Percentiles rank a stretch among this genome's conserved stretches.
These are phyloP conservation scores for Eurystomus gularis DNA, from an alignment of 2,113 vertebrate genomes.

Conservation along the genomic window DNA sequence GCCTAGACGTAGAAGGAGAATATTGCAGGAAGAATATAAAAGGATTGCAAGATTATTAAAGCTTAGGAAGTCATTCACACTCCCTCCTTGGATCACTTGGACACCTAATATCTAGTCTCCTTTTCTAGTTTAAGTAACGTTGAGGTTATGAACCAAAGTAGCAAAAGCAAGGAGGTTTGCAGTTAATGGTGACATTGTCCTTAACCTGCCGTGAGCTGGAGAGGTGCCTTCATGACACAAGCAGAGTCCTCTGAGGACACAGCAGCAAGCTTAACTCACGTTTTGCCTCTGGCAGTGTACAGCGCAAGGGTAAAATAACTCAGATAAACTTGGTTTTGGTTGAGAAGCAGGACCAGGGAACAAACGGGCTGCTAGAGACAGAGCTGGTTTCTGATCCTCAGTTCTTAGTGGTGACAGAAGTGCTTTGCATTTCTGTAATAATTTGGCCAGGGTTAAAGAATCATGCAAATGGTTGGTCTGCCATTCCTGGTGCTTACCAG, in stretches of 20 bases:
- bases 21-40: neutral
- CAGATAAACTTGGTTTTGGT: neutral
- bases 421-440: neutral
- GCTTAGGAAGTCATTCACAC: neutral
- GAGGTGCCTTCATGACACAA: neutral
- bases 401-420: neutral
- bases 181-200: neutral
- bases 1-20: neutral
- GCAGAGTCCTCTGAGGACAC: neutral
- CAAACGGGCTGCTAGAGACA: neutral
- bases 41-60: constrained; percentile 10
- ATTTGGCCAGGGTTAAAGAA: neutral
- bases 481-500: neutral
- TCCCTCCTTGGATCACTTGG: neutral
- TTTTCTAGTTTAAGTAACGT: neutral
- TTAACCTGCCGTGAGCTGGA: neutral
- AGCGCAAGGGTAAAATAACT: neutral
- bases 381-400: neutral
- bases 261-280: neutral
- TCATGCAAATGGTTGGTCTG: neutral
- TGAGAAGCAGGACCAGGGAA: neutral
- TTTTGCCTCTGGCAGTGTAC: neutral
- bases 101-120: neutral
- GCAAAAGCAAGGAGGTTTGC: neutral
- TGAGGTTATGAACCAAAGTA: neutral